These are phyloP conservation scores for Lypha dubia DNA, from an alignment of 2,888 invertebrate species.

Conservation along the genomic window DNA sequence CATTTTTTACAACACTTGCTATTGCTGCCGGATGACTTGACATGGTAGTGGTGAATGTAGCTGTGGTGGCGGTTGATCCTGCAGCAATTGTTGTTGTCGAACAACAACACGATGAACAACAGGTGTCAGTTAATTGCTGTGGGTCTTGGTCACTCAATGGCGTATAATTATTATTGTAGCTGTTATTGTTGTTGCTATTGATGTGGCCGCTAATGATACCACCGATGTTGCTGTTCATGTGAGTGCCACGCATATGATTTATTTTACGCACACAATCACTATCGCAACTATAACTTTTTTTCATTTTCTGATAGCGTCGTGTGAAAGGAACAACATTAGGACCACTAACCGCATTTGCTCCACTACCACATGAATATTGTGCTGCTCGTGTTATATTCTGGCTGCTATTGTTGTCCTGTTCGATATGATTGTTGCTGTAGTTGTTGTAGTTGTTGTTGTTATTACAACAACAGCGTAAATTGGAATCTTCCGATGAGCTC, in stretches of 20 bases:
- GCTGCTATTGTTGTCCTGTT: conserved; percentile 44
- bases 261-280: conserved; percentile 78
- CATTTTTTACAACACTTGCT: conserved; percentile 66
- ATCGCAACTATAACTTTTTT: conserved; percentile 82
- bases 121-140: conserved; percentile 66
- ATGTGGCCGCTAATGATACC: conserved; percentile 41
- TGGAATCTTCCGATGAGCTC: conserved; percentile 84
- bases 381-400: conserved; percentile 37
- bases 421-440: conserved; percentile 56
- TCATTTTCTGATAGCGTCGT: conserved; percentile 77
- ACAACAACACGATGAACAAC: conserved; percentile 74
- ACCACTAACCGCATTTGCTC: conserved; percentile 11
- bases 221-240: conserved; percentile 35
- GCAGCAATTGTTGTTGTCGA: conserved; percentile 74
- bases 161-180: conserved; percentile 23
- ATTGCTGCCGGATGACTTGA: conserved; percentile 72
- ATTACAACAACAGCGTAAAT: conserved; percentile 80
- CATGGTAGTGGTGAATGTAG: conserved; percentile 81
- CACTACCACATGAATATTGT: conserved; percentile 40
- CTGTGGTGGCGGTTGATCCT: conserved; percentile 75
- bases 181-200: conserved; percentile 24
- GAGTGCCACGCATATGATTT: conserved; percentile 59
- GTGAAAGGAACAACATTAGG: conserved; percentile 2
- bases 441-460: conserved; percentile 56
- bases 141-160: conserved; percentile 53